These are phyloP conservation scores for Laterallus jamaicensis DNA, from an alignment of 2,113 vertebrate species.

Conservation along the genomic window DNA sequence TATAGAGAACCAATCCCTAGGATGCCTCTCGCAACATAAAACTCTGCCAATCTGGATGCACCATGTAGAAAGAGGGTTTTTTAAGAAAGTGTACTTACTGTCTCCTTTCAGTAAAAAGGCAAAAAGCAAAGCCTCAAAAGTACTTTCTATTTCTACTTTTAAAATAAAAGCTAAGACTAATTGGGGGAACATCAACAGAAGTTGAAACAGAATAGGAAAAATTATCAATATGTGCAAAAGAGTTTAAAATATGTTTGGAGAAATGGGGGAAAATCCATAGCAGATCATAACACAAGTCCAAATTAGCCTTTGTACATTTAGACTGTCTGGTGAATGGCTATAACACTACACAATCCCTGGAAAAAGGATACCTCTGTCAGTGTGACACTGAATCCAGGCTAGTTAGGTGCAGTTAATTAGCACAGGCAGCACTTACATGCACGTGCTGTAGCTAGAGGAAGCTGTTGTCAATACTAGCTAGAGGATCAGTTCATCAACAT, in stretches of 20 bases:
- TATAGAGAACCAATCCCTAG: background rate
- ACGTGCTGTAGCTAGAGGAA: background rate
- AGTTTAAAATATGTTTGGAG: background rate
- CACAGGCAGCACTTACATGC: background rate
- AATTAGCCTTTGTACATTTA: background rate
- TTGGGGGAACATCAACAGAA: background rate
- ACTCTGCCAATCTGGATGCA: background rate
- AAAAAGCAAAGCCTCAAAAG: background rate
- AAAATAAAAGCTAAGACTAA: background rate
- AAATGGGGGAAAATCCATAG: background rate
- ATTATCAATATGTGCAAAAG: background rate
- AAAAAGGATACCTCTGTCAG: background rate
- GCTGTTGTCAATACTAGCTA: fast-evolving
- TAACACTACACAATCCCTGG: background rate
- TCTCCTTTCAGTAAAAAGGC: background rate
- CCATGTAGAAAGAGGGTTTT: background rate
- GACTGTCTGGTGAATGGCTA: background rate
- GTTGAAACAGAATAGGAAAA: background rate
- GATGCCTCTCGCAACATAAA: background rate
- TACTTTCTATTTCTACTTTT: background rate
- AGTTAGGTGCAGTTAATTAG: background rate
- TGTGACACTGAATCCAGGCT: background rate
- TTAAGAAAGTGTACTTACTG: background rate
- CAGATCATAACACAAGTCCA: background rate
- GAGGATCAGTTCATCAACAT: background rate